A percentile compares a stretch with the other conserved stretches of the same genome.
These are phyloP conservation scores for Syrphus vitripennis DNA, from an alignment of 2,888 invertebrate species.

Conservation along the genomic window DNA sequence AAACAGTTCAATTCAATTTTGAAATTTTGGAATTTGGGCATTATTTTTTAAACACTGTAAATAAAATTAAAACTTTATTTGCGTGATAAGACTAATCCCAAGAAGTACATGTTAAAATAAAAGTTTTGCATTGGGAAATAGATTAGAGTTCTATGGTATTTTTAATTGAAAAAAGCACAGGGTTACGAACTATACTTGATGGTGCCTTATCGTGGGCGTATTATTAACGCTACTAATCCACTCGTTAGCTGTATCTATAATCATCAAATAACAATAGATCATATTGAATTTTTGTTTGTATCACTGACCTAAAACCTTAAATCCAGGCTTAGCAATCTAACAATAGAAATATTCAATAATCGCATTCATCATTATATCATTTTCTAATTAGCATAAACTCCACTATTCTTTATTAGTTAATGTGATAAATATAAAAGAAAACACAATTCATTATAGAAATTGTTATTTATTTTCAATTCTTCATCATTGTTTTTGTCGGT, in stretches of 20 bases:
- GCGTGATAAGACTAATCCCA: no score
- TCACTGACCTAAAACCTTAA: neutral
- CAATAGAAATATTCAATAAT: no score
- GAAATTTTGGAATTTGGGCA: no score
- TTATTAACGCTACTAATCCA: neutral
- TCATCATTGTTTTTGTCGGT: constrained; percentile 5
- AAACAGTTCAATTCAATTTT: no score
- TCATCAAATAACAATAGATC: neutral
- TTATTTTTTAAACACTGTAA: no score
- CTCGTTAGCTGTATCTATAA: neutral
- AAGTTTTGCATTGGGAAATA: no score
- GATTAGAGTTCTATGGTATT: no score
- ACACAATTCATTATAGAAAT: neutral
- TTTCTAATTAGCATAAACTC: neutral
- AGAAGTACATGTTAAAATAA: no score
- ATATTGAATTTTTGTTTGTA: neutral
- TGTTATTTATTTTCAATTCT: constrained; percentile 31
- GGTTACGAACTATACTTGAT: neutral
- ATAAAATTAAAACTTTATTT: no score
- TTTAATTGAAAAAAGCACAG: neutral
- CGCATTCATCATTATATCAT: neutral
- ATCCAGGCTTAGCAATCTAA: neutral
- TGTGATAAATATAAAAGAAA: constrained; percentile 10
- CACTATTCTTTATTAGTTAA: constrained; percentile 11
- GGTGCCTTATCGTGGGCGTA: neutral